phyloP scores from a whole-genome alignment of 1,140 invertebrate species.

The Drosophila pseudoananassae region DNA sequence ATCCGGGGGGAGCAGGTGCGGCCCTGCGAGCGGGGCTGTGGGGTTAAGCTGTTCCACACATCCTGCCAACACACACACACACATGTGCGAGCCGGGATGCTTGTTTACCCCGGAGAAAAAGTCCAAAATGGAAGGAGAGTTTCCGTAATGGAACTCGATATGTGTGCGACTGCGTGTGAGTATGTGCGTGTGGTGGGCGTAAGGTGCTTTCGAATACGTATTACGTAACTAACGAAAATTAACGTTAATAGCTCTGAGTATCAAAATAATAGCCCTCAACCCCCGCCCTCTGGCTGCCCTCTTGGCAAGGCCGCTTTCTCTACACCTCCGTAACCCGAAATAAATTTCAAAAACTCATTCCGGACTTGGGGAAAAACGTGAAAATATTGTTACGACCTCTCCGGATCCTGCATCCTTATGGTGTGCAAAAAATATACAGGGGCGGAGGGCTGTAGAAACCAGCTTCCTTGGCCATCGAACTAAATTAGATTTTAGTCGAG shows the following conservation, averaged over 20 bases:
- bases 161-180: slow-evolving; percentile 12
- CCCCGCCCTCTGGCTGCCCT: slow-evolving; percentile 52
- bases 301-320: slow-evolving; percentile 33
- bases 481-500: slow-evolving; percentile 77
- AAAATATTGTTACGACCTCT: slow-evolving; percentile 80
- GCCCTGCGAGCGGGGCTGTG: slow-evolving; percentile 14
- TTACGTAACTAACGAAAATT: slow-evolving; percentile 83
- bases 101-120: slow-evolving; percentile 60
- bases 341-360: slow-evolving; percentile 81
- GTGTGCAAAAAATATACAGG: slow-evolving; percentile 15
- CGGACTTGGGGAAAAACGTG: slow-evolving; percentile 80
- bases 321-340: slow-evolving; percentile 28
- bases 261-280: slow-evolving; percentile 75
- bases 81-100: slow-evolving; percentile 54
- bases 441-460: background rate
- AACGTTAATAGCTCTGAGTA: slow-evolving; percentile 80
- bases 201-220: slow-evolving; percentile 80
- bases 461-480: slow-evolving; percentile 53
- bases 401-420: slow-evolving; percentile 8
- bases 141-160: slow-evolving; percentile 70
- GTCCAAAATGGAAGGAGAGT: slow-evolving; percentile 35
- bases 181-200: slow-evolving; percentile 41
- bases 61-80: slow-evolving; percentile 1
- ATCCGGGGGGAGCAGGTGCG: slow-evolving; percentile 9
- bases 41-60: slow-evolving; percentile 39